Evolutionary conservation across 2,797 vertebrate species (phyloP).

Genomic region (Scyliorhinus canicula): DNA sequence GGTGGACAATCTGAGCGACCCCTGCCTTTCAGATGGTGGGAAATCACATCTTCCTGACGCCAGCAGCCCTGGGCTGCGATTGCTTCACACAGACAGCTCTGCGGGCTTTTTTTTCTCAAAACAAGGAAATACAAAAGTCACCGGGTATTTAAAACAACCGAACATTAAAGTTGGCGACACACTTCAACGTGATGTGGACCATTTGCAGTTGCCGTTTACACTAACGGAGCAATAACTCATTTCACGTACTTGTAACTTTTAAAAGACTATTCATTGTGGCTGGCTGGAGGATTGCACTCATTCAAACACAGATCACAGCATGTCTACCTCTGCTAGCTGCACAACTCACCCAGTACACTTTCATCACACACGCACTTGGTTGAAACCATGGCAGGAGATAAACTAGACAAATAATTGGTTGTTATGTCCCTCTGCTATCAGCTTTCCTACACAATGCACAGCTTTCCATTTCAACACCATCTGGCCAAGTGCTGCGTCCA

Average conservation of each 20-base stretch:
- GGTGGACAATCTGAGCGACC: conserved; percentile 49
- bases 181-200: not conserved
- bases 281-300: no score
- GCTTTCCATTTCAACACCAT: not conserved
- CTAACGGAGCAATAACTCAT: not conserved
- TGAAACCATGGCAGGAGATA: not conserved
- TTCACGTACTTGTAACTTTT: not conserved
- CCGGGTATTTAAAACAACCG: not conserved
- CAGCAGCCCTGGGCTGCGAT: conserved; percentile 18
- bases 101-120: not conserved
- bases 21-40: conserved; percentile 41
- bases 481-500: not conserved
- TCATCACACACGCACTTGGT: not conserved
- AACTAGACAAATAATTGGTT: not conserved
- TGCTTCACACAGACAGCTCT: conserved; percentile 21
- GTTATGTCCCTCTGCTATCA: not conserved
- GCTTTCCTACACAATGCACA: not conserved
- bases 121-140: no score
- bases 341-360: not conserved
- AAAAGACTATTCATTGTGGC: not conserved
- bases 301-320: not conserved
- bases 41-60: conserved; percentile 36
- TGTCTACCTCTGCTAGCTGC: not conserved
- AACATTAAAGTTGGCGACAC: not conserved
- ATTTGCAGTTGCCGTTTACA: not conserved